Base-by-base conservation (phyloP, 2,113 vertebrate species). In the Potamarius usumacintae region DNA sequence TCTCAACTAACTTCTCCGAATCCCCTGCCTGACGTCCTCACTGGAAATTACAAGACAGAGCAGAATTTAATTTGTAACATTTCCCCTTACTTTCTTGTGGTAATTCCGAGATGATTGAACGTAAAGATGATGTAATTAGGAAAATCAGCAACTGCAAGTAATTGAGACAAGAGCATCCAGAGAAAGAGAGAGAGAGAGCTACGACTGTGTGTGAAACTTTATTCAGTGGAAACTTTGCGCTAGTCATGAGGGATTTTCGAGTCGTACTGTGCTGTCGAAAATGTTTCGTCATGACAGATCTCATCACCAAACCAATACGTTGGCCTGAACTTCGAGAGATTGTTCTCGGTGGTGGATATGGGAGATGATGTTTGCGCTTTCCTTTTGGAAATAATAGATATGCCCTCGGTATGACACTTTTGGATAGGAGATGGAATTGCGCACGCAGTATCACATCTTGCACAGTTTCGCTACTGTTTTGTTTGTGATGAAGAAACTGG, bases 141-240 rank as follows among this genome's bases (percentile, higher is more conserved):
- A 89, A 82, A 42, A 87, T 82, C 60, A 86, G 62, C 80, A 74
- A 27, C 84, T 85, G 91, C 82, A 87, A 55, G 83, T 84, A 90
- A 83, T 84, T 55, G 82, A 34, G 85, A 11, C 22, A 69, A 50
- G 42, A 84, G 50, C 63, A 55, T 53, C 25, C 12, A 53, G 22
- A 0, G 14, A 82, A 27, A 12, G 55, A 34, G n/a, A 71, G 42
- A 42, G 42, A 42, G 42, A 42, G 42, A 42, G 42, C 42, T 42
- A 42, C 42, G 42, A 42, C 42, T 42, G 42, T 42, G 20, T 9
- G 22, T 15, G 20, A 10, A 60, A 69, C 17, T 69, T 85, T 57
- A 25, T 71, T 81, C 62, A 0, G 52, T 22, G 63, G 27, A 52
- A 86, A 80, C 25, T 20, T 18, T 5, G 15, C 25, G 9, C 15